Evolutionary conservation across 2,113 vertebrate genomes (phyloP).

Genomic region (Steatornis caripensis): DNA sequence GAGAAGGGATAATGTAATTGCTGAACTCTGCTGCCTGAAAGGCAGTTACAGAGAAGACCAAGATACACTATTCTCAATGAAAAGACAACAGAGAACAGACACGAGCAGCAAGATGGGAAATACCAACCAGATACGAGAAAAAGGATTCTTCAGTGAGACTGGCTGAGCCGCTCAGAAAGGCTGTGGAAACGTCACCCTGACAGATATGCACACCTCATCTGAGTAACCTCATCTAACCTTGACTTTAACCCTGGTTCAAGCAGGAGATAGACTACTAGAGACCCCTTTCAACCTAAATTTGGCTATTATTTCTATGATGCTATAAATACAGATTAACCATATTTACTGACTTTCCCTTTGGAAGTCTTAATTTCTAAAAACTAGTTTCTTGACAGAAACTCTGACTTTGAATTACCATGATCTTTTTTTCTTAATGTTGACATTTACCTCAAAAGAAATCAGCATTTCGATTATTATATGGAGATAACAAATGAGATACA

Average conservation of each 20-base stretch:
- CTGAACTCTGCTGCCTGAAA: not conserved
- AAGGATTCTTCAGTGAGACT: not conserved
- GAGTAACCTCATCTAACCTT: not conserved
- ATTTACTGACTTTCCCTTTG: not conserved
- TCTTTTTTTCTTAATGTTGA: conserved; percentile 10
- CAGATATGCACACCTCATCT: not conserved
- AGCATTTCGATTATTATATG: not conserved
- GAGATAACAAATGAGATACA: not conserved
- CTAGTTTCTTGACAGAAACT: not conserved
- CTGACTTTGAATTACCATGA: not conserved
- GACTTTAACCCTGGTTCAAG: not conserved
- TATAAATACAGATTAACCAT: not conserved
- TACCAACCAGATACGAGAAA: not conserved
- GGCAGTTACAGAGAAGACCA: not conserved
- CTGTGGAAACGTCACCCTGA: not conserved
- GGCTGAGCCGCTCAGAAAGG: not conserved
- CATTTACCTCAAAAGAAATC: conserved; percentile 5
- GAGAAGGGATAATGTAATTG: not conserved
- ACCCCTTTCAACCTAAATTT: not conserved
- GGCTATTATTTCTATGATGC: not conserved
- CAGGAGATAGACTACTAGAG: not conserved
- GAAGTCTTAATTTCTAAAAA: not conserved
- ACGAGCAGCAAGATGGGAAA: not conserved
- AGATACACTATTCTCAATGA: not conserved
- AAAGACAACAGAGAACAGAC: not conserved